phyloP scores from a whole-genome alignment of 2,113 vertebrate species.

The Clarias magur region DNA sequence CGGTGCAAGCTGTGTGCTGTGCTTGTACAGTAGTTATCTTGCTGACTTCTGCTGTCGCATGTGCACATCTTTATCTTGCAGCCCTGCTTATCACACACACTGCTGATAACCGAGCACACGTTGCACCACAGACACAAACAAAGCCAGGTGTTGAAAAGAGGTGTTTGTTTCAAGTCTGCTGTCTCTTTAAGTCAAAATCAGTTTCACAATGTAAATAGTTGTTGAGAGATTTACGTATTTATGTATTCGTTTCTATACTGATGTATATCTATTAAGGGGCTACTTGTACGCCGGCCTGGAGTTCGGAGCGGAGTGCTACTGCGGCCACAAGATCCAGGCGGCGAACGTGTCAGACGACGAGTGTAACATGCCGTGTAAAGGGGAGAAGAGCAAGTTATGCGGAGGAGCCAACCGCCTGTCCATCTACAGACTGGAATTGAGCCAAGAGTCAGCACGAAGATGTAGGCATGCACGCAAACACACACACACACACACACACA shows the following conservation, averaged over 20 bases:
- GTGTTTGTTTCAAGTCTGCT: too few species aligned
- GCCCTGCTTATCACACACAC: too few species aligned
- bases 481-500: background rate
- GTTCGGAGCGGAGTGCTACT: slow-evolving; percentile 97
- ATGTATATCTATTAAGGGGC: slow-evolving; percentile 73
- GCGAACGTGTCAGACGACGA: slow-evolving; percentile 82
- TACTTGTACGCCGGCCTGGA: slow-evolving; percentile 94
- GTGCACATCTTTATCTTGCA: too few species aligned
- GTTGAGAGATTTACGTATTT: background rate
- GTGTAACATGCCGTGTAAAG: slow-evolving; percentile 95
- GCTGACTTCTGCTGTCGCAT: background rate
- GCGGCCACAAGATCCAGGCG: slow-evolving; percentile 92
- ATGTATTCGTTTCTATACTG: too few species aligned
- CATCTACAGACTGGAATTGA: slow-evolving; percentile 91
- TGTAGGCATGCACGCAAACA: slow-evolving; percentile 75
- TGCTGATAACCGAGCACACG: too few species aligned
- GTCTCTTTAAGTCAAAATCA: background rate
- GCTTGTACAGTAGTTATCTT: background rate
- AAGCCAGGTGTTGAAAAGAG: too few species aligned
- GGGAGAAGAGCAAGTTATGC: slow-evolving; percentile 83
- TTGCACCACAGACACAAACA: too few species aligned
- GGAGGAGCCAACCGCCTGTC: slow-evolving; percentile 91
- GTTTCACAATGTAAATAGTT: background rate
- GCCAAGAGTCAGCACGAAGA: slow-evolving; percentile 88
- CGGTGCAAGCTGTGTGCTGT: background rate